Percentiles rank a stretch among this genome's conserved stretches.
Evolutionary conservation across 2,797 vertebrate species (phyloP).

Genomic region (Cygnus olor): DNA sequence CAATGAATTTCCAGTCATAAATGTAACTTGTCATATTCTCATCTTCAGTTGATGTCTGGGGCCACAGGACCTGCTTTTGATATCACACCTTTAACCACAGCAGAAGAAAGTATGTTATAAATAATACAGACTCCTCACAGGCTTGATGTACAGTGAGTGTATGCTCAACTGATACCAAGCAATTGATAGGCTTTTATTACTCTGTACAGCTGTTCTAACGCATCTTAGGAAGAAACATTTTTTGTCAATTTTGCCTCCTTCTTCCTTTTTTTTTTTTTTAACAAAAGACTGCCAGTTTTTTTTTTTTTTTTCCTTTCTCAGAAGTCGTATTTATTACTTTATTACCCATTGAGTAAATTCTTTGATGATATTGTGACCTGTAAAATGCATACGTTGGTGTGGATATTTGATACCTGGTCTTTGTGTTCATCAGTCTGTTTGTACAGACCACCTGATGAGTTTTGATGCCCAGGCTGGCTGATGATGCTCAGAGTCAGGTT

Average conservation of each 20-base stretch:
- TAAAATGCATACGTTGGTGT: background rate
- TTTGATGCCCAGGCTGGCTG: background rate
- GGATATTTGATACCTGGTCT: background rate
- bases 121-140: slow-evolving; percentile 12
- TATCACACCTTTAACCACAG: slow-evolving; percentile 22
- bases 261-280: background rate
- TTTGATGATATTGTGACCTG: background rate
- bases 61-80: slow-evolving; percentile 27
- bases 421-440: background rate
- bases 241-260: background rate
- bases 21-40: slow-evolving; percentile 4
- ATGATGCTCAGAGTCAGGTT: background rate
- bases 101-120: background rate
- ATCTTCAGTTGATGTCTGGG: background rate
- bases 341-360: background rate
- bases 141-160: background rate
- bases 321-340: background rate
- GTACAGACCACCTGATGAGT: background rate
- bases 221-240: background rate
- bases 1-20: background rate
- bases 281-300: background rate
- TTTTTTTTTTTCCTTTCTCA: background rate
- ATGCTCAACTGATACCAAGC: background rate
- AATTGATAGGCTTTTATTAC: background rate
- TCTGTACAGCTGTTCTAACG: background rate